Evolutionary conservation across 1,140 invertebrate genomes (phyloP), one percentile per base, ranked within the genome.

Genomic region (Cataglyphis hispanica): DNA sequence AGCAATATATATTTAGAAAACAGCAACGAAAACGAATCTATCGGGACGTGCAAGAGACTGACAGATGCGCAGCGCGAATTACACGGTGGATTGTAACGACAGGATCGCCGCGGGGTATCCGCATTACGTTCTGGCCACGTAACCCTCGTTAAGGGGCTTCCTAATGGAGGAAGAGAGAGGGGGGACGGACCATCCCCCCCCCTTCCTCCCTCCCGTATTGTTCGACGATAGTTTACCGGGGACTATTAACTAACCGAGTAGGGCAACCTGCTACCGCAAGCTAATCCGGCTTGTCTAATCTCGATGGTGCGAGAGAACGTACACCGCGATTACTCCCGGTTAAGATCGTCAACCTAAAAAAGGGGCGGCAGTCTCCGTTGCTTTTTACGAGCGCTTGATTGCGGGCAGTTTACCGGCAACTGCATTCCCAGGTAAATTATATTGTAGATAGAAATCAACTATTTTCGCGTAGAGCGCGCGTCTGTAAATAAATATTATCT

Each of bases 141-240:
- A 90, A 90, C 89, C 84, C 89, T 91, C 89, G 89, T 91, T 91
- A 91, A 86, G 89, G 89, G 89, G 75, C 66, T 90, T 88, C 89
- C 88, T 91, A 91, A 91, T 91, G 84, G 89, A 58, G 72, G 22
- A 31, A 60, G 16, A 58, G 34, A 63, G 16, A 19, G n/a, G 16
- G 31, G 19, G 40, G 2, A 37, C 19, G 31, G 61, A 69, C 88
- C 76, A 76, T 43, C 84, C 86, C n/a, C n/a, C n/a, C n/a, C n/a
- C n/a, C n/a, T n/a, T n/a, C n/a, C n/a, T n/a, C n/a, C n/a, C n/a
- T n/a, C n/a, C 86, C 78, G 83, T 81, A 88, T 84, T 74, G 86
- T 77, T n/a, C 69, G 63, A 72, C 88, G 81, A 90, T 90, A 88
- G 87, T 88, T 90, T 90, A 89, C 67, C 80, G 31, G 64, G 31